Base-by-base conservation (phyloP, 2,113 vertebrate genomes). In the Numenius arquata region DNA sequence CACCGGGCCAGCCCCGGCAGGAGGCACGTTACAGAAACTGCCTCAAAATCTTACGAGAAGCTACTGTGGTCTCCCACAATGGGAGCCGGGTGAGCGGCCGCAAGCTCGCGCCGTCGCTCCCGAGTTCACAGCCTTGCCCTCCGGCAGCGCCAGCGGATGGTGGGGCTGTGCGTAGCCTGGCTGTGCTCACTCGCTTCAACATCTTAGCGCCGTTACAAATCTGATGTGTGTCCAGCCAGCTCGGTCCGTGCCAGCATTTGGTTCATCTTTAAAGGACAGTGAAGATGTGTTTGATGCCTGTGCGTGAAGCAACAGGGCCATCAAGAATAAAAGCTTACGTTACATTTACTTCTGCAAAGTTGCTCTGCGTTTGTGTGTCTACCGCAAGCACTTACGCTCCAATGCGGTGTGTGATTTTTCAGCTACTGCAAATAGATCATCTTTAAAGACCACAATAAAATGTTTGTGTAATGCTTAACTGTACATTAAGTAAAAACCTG, bases 391-490 rank as follows among this genome's bases (percentile, higher is more conserved):
- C 82, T 96, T 79, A 89, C 1, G 38, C 67, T 88, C 90, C 25
- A 70, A 78, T 52, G 52, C 4, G 5, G 58, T 30, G 38, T 71
- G 67, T 62, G 62, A 61, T 63, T 94, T 79, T 88, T 85, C 63
- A 66, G 41, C 59, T 84, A 12, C 75, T 85, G 45, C 81, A 96
- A 91, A 85, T 93, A 92, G 81, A 92, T 94, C 53, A 63, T 96
- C 88, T 91, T 96, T 92, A 91, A 79, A 94, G 93, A 96, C 93
- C 90, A 79, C 93, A 97, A 95, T 90, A 90, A 96, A 94, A 85
- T 73, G 88, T 83, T 89, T 94, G 71, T 85, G 67, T 93, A 85
- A 90, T 91, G 63, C 77, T 95, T 95, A 96, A 96, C 85, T 90
- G 89, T 90, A 93, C 78, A 48, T 87, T 96, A 97, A 95, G 93